Evolutionary conservation across 2,888 invertebrate species (phyloP).

Genomic region (Drosophila falleni): DNA sequence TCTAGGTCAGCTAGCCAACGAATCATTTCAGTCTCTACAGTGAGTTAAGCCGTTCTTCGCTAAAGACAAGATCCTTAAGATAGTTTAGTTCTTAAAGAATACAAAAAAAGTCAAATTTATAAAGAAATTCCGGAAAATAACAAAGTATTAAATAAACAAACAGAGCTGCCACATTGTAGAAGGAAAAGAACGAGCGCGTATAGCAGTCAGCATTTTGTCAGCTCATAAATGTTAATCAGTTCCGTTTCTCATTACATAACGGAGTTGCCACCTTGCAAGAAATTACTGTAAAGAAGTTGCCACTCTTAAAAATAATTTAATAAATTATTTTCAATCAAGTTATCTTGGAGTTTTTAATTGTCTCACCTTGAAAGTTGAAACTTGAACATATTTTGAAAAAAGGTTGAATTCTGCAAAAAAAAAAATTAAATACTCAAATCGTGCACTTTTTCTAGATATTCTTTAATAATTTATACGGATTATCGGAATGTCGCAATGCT

Average conservation of each 20-base stretch:
- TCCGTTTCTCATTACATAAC: not conserved
- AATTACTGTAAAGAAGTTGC: not conserved
- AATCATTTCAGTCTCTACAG: no score
- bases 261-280: not conserved
- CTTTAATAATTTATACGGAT: not conserved
- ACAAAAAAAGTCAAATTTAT: no score
- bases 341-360: not conserved
- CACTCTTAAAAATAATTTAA: not conserved
- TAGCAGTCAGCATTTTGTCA: not conserved
- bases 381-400: not conserved
- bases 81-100: no score
- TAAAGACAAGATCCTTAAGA: no score
- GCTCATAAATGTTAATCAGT: not conserved
- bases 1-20: no score
- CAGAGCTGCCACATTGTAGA: not conserved
- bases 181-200: not conserved
- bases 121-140: no score
- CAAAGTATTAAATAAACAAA: no score
- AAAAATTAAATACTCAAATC: not conserved
- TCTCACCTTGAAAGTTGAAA: not conserved
- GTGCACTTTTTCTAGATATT: not conserved
- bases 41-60: no score
- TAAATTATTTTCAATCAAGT: not conserved
- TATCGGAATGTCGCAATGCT: conserved; percentile 28
- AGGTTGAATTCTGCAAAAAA: no score